Evolutionary conservation across 2,797 vertebrate genomes (phyloP).

Genomic region (Acestrorhynchus altus): DNA sequence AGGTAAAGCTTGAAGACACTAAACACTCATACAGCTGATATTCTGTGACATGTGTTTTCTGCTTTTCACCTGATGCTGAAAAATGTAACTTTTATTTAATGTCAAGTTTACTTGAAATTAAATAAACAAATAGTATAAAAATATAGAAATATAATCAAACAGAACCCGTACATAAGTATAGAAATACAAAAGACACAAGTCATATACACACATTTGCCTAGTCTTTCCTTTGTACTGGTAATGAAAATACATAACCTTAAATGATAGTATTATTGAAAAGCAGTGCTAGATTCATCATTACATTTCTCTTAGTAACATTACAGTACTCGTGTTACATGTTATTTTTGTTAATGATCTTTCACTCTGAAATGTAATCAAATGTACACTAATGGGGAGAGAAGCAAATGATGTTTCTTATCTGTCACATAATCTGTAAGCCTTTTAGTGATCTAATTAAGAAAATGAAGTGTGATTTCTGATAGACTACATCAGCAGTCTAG

Average conservation of each 20-base stretch:
- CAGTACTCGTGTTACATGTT: background rate
- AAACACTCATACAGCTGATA: no score
- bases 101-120: no score
- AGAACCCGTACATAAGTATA: no score
- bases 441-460: conserved; percentile 1
- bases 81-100: no score
- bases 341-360: background rate
- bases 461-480: background rate
- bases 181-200: background rate
- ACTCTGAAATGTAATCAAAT: background rate
- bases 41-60: no score
- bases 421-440: background rate
- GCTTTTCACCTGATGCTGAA: no score
- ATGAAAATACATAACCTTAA: background rate
- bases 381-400: no score
- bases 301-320: background rate
- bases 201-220: no score
- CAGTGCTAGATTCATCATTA: background rate
- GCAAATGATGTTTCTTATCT: background rate
- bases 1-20: no score
- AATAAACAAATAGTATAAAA: no score
- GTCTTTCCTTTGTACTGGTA: background rate
- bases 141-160: no score
- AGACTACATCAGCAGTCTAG: background rate
- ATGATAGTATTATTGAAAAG: background rate